A percentile compares a stretch with the other conserved stretches of the same genome.
Conservation (phyloP, 2,113 vertebrate species). For the Neolamprologus modestus region DNA sequence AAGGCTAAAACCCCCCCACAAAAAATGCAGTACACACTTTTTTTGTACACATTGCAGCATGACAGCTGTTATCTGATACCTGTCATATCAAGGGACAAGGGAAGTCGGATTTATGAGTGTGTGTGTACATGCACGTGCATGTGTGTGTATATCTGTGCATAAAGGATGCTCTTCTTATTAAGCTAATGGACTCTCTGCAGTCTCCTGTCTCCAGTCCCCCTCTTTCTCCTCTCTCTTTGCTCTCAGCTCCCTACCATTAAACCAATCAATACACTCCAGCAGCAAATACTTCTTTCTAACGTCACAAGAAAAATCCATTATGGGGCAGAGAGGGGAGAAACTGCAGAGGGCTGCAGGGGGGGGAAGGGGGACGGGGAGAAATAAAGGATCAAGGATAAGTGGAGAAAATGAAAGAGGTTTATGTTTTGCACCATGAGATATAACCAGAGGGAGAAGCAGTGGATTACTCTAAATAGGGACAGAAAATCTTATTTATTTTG, state of each 20-base stretch:
- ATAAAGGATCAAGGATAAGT: constrained; percentile 33
- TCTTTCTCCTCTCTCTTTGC: constrained; percentile 33
- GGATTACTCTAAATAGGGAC: background rate
- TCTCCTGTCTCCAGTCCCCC: constrained; percentile 48
- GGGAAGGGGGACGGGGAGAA: background rate
- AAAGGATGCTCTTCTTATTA: constrained; percentile 61
- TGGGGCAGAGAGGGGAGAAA: constrained; percentile 31
- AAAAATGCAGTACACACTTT: constrained; percentile 19
- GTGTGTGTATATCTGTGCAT: constrained; percentile 10
- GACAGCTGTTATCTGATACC: constrained; percentile 55
- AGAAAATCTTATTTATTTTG: background rate
- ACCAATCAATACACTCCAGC: constrained; percentile 69
- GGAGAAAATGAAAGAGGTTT: constrained; percentile 1
- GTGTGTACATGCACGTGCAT: background rate
- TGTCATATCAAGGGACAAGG: constrained; percentile 49
- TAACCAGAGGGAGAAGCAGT: background rate
- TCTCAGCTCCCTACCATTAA: constrained; percentile 62
- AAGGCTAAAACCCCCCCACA: background rate
- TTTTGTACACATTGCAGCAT: background rate
- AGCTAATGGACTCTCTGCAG: constrained; percentile 70
- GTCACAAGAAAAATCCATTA: constrained; percentile 70
- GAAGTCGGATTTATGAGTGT: constrained; percentile 19
- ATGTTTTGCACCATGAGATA: constrained; percentile 33
- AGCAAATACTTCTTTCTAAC: constrained; percentile 60
- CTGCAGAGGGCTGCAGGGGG: background rate